Evolutionary conservation across 2,888 invertebrate species (phyloP), one percentile per base, ranked within the genome.

Genomic region (Myopa tessellatipennis): DNA sequence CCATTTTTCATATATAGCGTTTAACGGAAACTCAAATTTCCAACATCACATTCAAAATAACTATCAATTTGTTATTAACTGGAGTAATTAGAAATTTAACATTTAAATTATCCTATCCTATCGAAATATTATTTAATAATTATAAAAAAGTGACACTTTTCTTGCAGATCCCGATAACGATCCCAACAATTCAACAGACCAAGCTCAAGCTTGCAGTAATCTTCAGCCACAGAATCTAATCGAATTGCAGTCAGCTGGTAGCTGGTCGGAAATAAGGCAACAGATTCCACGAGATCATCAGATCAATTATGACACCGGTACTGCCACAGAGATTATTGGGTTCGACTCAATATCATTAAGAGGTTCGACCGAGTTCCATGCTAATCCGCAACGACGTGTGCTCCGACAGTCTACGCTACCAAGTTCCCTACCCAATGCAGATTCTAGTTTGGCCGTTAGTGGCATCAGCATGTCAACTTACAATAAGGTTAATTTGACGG

Each of bases 211-310:
- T 63, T 91, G 52, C 90, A 92, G 86, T 87, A 92, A 85, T 89
- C 92, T 87, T 5, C 87, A 87, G 83, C 87, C 87, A 5, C 87
- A 91, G 82, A 93, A 93, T 84, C 86, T 93, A 50, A 93, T 92
- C 26, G 89, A 92, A 72, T 90, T 91, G 50, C 92, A 87, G 75
- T 83, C 88, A 1, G 81, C 87, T 1, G 88, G 88, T 76, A 88
- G 88, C 65, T 88, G 88, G 79, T 88, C 88, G 36, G 84, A 85
- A 7, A 90, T 79, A 90, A 83, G 81, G 36, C 84, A 83, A 72
- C 81, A 81, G 1, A 79, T 81, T 58, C 83, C 80, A 18, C 81
- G 82, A 60, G 82, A 82, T 70, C 84, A 84, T 75, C 77, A 81
- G 45, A 83, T 84, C 81, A 83, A 83, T 61, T 86, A 86, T 74